These are phyloP conservation scores for Drosophila teissieri DNA, from an alignment of 1,140 invertebrate species.

Conservation along the genomic window DNA sequence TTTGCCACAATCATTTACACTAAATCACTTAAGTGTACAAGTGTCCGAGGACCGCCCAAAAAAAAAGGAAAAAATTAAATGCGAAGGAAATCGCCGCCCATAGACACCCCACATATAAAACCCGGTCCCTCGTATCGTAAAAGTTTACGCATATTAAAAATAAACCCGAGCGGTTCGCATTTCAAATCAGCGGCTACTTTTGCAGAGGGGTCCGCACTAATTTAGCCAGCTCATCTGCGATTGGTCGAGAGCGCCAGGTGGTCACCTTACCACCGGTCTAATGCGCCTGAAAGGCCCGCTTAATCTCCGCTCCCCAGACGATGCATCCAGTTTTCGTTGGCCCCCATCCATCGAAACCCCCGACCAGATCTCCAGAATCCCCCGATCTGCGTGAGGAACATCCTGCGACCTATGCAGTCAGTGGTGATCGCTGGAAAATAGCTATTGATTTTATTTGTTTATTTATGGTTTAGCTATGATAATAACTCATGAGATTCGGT, in stretches of 20 bases:
- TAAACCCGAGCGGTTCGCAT: constrained; percentile 56
- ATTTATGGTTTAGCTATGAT: not conserved
- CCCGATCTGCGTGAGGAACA: constrained; percentile 16
- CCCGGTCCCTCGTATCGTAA: constrained; percentile 53
- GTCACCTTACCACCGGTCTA: constrained; percentile 61
- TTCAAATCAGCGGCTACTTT: constrained; percentile 43
- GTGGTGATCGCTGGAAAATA: constrained; percentile 2
- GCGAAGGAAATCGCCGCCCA: constrained; percentile 41
- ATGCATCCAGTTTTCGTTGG: constrained; percentile 28
- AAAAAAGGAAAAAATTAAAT: constrained; percentile 13
- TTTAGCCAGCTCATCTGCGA: constrained; percentile 69
- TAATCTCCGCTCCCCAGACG: constrained; percentile 61
- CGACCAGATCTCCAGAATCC: not conserved
- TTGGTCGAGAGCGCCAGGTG: constrained; percentile 74
- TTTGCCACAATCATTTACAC: constrained; percentile 80
- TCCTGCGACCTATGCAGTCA: constrained; percentile 13
- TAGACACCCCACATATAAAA: constrained; percentile 45
- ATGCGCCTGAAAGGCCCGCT: constrained; percentile 53
- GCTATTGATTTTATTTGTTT: not conserved
- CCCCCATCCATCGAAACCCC: not conserved
- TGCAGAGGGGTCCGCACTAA: constrained; percentile 58
- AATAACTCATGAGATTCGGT: not conserved
- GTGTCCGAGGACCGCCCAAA: constrained; percentile 59
- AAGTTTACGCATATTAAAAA: constrained; percentile 82
- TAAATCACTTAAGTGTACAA: constrained; percentile 81